phyloP scores from a whole-genome alignment of 2,797 vertebrate species.

The Schizothorax lantsangensis region DNA sequence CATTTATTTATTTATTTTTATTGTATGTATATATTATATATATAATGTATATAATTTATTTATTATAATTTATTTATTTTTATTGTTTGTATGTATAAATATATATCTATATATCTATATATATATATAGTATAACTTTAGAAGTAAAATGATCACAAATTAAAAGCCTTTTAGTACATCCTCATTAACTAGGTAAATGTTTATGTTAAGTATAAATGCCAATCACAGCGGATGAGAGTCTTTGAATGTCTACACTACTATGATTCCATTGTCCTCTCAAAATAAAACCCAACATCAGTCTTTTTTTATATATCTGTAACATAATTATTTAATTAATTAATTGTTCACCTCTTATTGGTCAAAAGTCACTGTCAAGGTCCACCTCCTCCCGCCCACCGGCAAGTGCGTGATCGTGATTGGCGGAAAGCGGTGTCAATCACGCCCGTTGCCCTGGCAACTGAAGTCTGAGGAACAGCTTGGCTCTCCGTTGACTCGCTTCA shows the following conservation, averaged over 20 bases:
- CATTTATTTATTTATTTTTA: no score
- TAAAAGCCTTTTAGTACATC: no score
- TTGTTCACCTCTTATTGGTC: not conserved
- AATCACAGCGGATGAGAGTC: not conserved
- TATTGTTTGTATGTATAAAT: no score
- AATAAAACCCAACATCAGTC: not conserved
- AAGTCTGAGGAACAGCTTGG: constrained; percentile 50
- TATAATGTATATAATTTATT: no score
- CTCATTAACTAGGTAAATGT: not conserved
- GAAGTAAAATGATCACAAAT: not conserved
- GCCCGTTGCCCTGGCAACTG: constrained; percentile 62
- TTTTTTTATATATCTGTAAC: not conserved
- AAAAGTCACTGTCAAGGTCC: no score
- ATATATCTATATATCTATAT: no score
- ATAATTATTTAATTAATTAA: constrained; percentile 1
- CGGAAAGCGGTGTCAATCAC: constrained; percentile 67
- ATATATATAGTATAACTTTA: no score
- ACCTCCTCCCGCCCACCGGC: not conserved
- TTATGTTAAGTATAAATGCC: not conserved
- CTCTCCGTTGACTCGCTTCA: not conserved
- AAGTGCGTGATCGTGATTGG: constrained; percentile 52
- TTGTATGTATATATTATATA: no score
- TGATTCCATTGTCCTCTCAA: not conserved
- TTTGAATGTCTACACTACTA: not conserved
- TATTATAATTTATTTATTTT: no score